Evolutionary conservation across 2,797 vertebrate genomes (phyloP).

Genomic region (Phoxinus dragarum): DNA sequence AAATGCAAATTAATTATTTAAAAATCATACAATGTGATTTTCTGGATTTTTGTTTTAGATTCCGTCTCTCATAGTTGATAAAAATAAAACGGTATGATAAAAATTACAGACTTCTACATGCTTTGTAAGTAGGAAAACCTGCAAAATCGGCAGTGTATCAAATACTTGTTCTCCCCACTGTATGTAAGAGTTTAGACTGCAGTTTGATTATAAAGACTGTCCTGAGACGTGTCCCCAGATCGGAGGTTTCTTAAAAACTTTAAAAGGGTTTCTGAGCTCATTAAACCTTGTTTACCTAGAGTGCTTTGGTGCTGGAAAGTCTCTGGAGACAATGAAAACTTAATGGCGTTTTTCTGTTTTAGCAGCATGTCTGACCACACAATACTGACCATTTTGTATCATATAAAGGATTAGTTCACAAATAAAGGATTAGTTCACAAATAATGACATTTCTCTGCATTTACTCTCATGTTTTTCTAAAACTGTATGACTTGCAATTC

Average conservation of each 20-base stretch:
- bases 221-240: background rate
- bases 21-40: too few relatives aligned
- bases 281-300: background rate
- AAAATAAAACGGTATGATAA: too few relatives aligned
- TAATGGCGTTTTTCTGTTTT: slow-evolving; percentile 5
- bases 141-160: too few relatives aligned
- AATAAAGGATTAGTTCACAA: background rate
- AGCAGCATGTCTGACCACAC: slow-evolving; percentile 3
- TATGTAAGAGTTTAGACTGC: slow-evolving; percentile 11
- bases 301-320: background rate
- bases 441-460: background rate
- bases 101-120: too few relatives aligned
- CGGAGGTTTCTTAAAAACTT: background rate
- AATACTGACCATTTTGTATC: background rate
- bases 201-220: slow-evolving; percentile 20
- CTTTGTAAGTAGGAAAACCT: too few relatives aligned
- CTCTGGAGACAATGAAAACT: slow-evolving; percentile 10
- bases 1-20: too few relatives aligned
- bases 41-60: too few relatives aligned
- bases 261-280: background rate
- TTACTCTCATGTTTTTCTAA: background rate
- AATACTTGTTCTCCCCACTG: too few relatives aligned
- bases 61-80: too few relatives aligned
- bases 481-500: background rate
- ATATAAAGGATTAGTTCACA: background rate